Evolutionary conservation across 2,888 invertebrate genomes (phyloP).

Genomic region (Chymomyza procnemis): DNA sequence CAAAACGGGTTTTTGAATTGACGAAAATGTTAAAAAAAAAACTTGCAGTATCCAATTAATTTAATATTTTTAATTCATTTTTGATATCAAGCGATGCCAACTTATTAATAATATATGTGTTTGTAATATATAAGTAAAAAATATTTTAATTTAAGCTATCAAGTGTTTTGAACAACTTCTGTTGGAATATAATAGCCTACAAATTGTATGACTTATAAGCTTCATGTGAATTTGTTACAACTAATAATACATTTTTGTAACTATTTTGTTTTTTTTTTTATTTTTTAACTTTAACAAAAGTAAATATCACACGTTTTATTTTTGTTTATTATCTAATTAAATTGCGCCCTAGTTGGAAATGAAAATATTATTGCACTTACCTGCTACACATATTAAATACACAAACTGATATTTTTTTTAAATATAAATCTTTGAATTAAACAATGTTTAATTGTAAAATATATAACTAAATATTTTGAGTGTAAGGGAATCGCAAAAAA

Average conservation of each 20-base stretch:
- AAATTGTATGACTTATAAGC: background rate
- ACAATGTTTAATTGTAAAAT: background rate
- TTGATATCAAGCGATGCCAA: slow-evolving; percentile 75
- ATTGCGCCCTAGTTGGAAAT: slow-evolving; percentile 1
- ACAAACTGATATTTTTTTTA: background rate
- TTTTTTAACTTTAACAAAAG: slow-evolving; percentile 41
- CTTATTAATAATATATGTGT: slow-evolving; percentile 36
- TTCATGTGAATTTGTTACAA: background rate
- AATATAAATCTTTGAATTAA: background rate
- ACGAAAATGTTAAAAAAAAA: slow-evolving; percentile 34
- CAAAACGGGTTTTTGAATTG: slow-evolving; percentile 53
- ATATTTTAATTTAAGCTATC: slow-evolving; percentile 19
- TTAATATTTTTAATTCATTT: slow-evolving; percentile 15
- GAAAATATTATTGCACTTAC: background rate
- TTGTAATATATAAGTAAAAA: too few relatives aligned
- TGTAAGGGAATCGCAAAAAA: background rate
- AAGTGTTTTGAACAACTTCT: slow-evolving; percentile 37
- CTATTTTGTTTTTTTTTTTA: too few relatives aligned
- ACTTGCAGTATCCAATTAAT: slow-evolving; percentile 34
- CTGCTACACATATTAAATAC: background rate
- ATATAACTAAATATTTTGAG: background rate
- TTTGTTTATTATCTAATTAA: slow-evolving; percentile 25
- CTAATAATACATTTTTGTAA: background rate
- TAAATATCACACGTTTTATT: slow-evolving; percentile 64
- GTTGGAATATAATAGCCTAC: slow-evolving; percentile 16